Evolutionary conservation across 2,797 vertebrate species (phyloP).

Genomic region (Clangula hyemalis): DNA sequence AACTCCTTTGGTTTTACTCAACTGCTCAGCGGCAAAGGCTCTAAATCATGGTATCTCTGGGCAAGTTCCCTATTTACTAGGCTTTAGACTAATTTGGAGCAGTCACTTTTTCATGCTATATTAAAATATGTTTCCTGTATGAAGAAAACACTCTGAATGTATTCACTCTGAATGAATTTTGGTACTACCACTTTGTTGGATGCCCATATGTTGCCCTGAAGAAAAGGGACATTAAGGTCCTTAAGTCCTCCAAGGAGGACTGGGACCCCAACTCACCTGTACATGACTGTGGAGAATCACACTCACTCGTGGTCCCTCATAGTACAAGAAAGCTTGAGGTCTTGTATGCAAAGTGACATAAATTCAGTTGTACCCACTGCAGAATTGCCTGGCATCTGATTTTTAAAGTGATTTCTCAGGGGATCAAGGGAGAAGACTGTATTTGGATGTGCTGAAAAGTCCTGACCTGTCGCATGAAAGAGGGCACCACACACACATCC

Average conservation of each 20-base stretch:
- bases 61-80: not conserved
- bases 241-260: not conserved
- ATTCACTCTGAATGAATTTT: too few relatives aligned
- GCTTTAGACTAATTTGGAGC: not conserved
- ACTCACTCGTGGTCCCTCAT: not conserved
- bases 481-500: not conserved
- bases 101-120: not conserved
- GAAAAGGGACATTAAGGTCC: not conserved
- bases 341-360: not conserved
- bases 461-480: not conserved
- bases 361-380: not conserved
- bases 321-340: not conserved
- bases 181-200: not conserved
- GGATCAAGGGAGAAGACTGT: not conserved
- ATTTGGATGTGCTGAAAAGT: rapidly evolving
- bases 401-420: not conserved
- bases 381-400: not conserved
- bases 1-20: not conserved
- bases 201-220: too few relatives aligned
- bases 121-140: not conserved
- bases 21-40: not conserved
- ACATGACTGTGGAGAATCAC: not conserved
- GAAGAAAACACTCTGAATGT: not conserved
- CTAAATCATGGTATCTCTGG: not conserved
- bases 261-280: not conserved